phyloP scores from a whole-genome alignment of 2,888 invertebrate species.

The Myopa tessellatipennis region DNA sequence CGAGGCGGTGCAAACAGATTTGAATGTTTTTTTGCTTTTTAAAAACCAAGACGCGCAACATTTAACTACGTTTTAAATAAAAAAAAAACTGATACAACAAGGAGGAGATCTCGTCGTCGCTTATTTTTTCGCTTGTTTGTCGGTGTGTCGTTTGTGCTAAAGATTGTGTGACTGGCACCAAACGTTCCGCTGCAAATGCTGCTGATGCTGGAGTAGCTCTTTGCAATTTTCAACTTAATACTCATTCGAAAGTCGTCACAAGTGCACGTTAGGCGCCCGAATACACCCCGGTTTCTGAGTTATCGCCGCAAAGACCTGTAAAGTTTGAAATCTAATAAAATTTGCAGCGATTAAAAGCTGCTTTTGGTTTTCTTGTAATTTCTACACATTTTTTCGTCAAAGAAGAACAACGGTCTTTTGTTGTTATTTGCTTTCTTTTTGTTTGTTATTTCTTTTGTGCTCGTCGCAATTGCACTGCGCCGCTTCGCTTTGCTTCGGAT shows the following conservation, averaged over 20 bases:
- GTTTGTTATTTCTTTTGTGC: constrained; percentile 10
- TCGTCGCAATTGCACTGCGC: neutral
- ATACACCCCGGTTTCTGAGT: neutral
- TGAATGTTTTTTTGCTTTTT: constrained; percentile 11
- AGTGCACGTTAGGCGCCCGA: constrained; percentile 16
- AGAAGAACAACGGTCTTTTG: constrained; percentile 5
- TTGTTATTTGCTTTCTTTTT: neutral
- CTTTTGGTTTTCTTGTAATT: constrained; percentile 10
- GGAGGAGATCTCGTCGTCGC: neutral
- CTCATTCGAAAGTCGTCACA: constrained; percentile 39
- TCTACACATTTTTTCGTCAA: constrained; percentile 19
- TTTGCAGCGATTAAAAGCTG: neutral
- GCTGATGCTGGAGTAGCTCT: constrained; percentile 25
- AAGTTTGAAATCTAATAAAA: neutral
- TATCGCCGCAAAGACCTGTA: constrained; percentile 18
- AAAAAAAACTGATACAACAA: constrained; percentile 31
- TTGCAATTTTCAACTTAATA: constrained; percentile 35
- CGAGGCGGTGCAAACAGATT: constrained; percentile 14
- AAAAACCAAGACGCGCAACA: constrained; percentile 13
- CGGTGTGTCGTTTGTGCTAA: constrained; percentile 20
- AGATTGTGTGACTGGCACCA: constrained; percentile 38
- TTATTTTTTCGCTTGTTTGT: constrained; percentile 1
- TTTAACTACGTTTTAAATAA: constrained; percentile 39
- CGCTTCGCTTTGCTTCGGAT: neutral
- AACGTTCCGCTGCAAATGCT: constrained; percentile 21